A percentile compares a stretch with the other conserved stretches of the same genome.
phyloP scores from a whole-genome alignment of 2,888 invertebrate species.

The Meghimatium bilineatum region DNA sequence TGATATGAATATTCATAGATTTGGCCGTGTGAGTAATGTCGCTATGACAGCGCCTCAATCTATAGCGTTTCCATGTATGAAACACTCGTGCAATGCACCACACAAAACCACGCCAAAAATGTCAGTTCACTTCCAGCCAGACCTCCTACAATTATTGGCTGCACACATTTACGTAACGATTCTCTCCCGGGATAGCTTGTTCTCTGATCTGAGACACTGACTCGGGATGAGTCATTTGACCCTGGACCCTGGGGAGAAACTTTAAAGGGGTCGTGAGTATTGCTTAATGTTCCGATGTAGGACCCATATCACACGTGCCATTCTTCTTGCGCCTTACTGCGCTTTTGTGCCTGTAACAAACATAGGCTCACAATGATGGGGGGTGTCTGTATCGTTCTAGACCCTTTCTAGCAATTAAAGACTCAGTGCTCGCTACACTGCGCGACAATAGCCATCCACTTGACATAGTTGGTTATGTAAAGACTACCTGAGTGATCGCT shows the following conservation, averaged over 20 bases:
- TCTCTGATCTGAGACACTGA: neutral
- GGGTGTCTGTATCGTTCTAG: neutral
- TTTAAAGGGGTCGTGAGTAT: neutral
- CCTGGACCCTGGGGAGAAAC: neutral
- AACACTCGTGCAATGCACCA: neutral
- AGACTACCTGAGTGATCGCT: neutral
- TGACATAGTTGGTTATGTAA: neutral
- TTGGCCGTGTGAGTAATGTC: neutral
- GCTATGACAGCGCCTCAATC: neutral
- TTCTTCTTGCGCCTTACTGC: neutral
- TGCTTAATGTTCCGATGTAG: neutral
- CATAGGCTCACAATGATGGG: neutral
- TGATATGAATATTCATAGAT: neutral
- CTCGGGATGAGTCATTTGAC: neutral
- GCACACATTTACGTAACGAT: neutral
- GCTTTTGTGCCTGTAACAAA: neutral
- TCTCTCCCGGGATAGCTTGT: neutral
- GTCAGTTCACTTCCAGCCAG: neutral
- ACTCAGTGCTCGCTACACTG: neutral
- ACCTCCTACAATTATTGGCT: neutral
- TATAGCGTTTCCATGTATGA: neutral
- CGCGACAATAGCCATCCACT: neutral
- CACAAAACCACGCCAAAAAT: neutral
- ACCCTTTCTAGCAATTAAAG: neutral
- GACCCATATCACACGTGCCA: neutral